Evolutionary conservation across 2,888 invertebrate species (phyloP).

Genomic region (Netelia fuscicornis): DNA sequence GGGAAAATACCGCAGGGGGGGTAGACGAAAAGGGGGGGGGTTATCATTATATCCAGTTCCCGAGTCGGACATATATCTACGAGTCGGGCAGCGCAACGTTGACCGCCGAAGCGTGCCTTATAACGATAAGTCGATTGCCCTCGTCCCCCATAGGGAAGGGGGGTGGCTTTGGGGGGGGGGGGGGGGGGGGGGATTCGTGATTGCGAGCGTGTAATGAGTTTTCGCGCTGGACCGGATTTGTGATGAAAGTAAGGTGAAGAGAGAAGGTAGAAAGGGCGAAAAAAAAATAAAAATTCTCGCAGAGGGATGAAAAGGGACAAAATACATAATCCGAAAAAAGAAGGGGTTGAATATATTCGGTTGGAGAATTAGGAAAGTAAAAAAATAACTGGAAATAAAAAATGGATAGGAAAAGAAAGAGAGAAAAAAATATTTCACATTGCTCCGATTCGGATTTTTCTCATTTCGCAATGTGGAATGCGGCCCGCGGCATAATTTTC

Average conservation of each 20-base stretch:
- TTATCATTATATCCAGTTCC: constrained; percentile 48
- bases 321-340: constrained; percentile 14
- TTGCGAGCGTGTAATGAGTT: constrained; percentile 65
- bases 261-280: not conserved
- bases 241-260: constrained; percentile 33
- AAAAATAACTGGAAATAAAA: not conserved
- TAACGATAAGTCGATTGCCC: constrained; percentile 53
- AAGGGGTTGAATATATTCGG: constrained; percentile 23
- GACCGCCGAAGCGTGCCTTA: constrained; percentile 26
- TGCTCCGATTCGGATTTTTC: constrained; percentile 26
- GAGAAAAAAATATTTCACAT: not conserved
- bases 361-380: constrained; percentile 6
- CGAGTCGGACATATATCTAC: not conserved
- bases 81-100: constrained; percentile 11
- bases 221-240: constrained; percentile 17
- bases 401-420: not conserved
- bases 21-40: not conserved
- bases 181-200: constrained; percentile 16
- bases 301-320: not conserved
- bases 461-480: constrained; percentile 11
- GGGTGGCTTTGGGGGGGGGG: not conserved
- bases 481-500: constrained; percentile 6
- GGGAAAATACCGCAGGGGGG: not conserved
- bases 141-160: too few relatives aligned
- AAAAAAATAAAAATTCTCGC: constrained; percentile 1